Conservation (phyloP, 1,140 invertebrate species). For the Stegodyphus mimosarum region DNA sequence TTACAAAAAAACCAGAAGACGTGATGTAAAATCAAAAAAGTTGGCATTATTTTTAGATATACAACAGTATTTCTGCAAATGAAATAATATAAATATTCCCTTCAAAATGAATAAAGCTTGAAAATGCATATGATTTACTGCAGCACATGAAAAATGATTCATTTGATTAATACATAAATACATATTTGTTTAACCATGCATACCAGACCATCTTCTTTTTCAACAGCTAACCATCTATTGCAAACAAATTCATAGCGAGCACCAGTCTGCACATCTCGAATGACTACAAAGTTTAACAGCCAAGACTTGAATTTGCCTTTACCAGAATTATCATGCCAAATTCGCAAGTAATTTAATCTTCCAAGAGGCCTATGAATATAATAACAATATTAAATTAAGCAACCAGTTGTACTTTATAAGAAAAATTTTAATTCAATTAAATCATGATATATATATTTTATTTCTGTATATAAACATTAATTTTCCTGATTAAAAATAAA, state of each 20-base stretch:
- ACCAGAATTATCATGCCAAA: constrained; percentile 68
- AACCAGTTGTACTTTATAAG: too few relatives aligned
- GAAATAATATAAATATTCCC: neutral
- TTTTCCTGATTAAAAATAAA: too few relatives aligned
- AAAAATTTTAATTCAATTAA: too few relatives aligned
- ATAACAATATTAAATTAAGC: too few relatives aligned
- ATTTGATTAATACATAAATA: neutral
- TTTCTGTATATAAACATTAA: too few relatives aligned
- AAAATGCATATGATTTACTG: neutral
- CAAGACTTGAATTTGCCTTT: constrained; percentile 65
- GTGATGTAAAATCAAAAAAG: neutral
- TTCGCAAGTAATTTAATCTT: constrained; percentile 64
- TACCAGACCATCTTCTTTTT: constrained; percentile 67
- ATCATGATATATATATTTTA: too few relatives aligned
- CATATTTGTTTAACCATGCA: neutral
- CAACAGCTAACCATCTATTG: constrained; percentile 67
- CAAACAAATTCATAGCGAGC: constrained; percentile 67
- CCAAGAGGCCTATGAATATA: constrained; percentile 61
- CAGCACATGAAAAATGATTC: neutral
- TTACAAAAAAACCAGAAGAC: neutral
- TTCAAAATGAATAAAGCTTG: neutral
- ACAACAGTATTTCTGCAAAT: too few relatives aligned
- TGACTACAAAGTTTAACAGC: constrained; percentile 66
- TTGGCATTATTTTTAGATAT: neutral
- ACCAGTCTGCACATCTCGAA: constrained; percentile 66